These are phyloP conservation scores for Anser brachyrhynchus DNA, from an alignment of 2,113 vertebrate species.

Conservation along the genomic window DNA sequence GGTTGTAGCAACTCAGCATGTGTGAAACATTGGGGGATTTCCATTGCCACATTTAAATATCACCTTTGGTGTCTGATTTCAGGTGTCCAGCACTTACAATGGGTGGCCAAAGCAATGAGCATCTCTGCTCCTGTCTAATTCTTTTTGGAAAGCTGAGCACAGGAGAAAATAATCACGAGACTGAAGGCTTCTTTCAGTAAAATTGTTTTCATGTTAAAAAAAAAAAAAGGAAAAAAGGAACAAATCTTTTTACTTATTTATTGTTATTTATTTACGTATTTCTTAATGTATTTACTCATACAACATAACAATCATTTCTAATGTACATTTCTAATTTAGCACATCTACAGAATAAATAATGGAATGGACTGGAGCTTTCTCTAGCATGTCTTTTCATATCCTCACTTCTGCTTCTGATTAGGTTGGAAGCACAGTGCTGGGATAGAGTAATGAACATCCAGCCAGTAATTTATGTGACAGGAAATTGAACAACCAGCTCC, in stretches of 20 bases:
- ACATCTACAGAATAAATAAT: conserved; percentile 5
- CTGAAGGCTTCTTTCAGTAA: not conserved
- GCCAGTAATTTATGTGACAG: conserved; percentile 60
- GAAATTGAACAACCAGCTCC: conserved; percentile 67
- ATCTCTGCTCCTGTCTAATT: not conserved
- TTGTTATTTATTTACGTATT: not conserved
- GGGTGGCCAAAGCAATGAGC: not conserved
- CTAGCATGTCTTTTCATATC: not conserved
- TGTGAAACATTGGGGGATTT: not conserved
- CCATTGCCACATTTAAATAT: not conserved
- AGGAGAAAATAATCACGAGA: not conserved
- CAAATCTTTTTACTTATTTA: not conserved
- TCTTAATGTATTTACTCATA: not conserved
- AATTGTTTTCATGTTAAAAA: not conserved
- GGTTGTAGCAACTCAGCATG: not conserved
- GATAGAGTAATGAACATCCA: conserved; percentile 39
- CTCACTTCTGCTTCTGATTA: conserved; percentile 66
- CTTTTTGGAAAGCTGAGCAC: not conserved
- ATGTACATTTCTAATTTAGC: not conserved
- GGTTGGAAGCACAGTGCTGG: conserved; percentile 17
- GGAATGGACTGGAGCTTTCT: not conserved
- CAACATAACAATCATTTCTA: not conserved
- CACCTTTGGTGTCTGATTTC: not conserved
- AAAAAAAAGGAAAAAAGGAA: not conserved
- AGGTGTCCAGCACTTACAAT: not conserved